phyloP scores from a whole-genome alignment of 2,888 invertebrate genomes.

The Andrena dorsata region DNA sequence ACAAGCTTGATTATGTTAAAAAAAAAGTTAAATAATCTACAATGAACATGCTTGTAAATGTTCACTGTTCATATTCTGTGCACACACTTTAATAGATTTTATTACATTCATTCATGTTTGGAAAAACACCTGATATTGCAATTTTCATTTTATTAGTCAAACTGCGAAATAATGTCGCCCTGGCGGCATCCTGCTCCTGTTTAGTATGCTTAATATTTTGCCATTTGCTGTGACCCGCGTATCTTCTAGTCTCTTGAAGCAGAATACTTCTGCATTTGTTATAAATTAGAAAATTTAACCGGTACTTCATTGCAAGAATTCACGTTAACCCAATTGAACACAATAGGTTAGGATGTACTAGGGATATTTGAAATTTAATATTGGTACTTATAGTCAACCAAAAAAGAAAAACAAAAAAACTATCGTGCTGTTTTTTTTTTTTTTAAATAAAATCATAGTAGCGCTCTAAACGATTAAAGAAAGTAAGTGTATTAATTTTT shows the following conservation, averaged over 20 bases:
- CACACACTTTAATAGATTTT: background rate
- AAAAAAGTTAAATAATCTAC: background rate
- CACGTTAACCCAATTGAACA: background rate
- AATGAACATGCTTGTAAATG: background rate
- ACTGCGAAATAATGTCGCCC: conserved; percentile 85
- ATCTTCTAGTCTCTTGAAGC: conserved; percentile 71
- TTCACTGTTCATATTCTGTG: background rate
- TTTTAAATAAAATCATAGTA: too few species aligned
- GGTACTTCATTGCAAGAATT: conserved; percentile 31
- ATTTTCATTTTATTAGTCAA: conserved; percentile 87
- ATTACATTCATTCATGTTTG: background rate
- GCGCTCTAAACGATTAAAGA: too few species aligned
- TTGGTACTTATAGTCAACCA: background rate
- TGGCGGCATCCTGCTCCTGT: conserved; percentile 88
- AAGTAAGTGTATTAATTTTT: too few species aligned
- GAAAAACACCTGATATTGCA: conserved; percentile 87
- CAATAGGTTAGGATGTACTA: conserved; percentile 14
- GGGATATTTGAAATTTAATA: background rate
- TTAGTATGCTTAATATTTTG: conserved; percentile 91
- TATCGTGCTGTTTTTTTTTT: background rate
- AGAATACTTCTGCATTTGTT: conserved; percentile 27
- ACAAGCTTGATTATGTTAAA: background rate
- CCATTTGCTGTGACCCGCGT: conserved; percentile 92
- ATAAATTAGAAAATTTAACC: conserved; percentile 11
- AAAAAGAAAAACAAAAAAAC: background rate